Evolutionary conservation across 1,140 invertebrate species (phyloP).

Genomic region (Triops longicaudatus): DNA sequence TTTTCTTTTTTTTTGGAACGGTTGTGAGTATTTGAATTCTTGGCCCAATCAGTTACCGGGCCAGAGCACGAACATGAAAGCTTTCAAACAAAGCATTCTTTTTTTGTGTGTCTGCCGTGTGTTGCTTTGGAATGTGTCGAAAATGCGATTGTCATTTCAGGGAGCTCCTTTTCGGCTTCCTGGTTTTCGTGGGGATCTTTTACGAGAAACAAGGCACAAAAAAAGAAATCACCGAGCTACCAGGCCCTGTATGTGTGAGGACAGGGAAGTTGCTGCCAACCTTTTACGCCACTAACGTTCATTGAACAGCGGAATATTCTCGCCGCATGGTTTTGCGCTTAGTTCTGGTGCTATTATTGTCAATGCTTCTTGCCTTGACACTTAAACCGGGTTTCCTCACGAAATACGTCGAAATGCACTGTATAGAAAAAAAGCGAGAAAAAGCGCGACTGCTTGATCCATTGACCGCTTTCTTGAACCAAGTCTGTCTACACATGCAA

Average conservation of each 20-base stretch:
- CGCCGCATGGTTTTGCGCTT: background rate
- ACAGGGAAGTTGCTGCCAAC: too few relatives aligned
- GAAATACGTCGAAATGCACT: background rate
- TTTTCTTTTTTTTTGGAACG: background rate
- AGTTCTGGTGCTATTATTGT: constrained; percentile 2
- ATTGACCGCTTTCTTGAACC: too few relatives aligned
- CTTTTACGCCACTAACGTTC: too few relatives aligned
- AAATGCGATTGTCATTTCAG: constrained; percentile 7
- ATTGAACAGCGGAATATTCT: background rate
- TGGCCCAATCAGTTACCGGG: background rate
- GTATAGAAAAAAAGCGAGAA: too few relatives aligned
- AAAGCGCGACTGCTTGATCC: too few relatives aligned
- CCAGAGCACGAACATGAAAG: background rate
- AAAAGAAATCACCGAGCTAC: too few relatives aligned
- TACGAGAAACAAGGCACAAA: too few relatives aligned
- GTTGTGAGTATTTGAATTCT: background rate
- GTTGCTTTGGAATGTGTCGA: background rate
- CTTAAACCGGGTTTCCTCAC: background rate
- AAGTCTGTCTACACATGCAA: too few relatives aligned
- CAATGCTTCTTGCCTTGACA: background rate
- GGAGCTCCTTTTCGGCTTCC: background rate
- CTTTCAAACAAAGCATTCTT: background rate
- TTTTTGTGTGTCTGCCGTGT: too few relatives aligned
- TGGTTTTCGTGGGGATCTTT: background rate
- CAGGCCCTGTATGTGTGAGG: too few relatives aligned